A percentile compares a stretch with the other conserved stretches of the same genome.
These are phyloP conservation scores for Merodon equestris DNA, from an alignment of 2,888 invertebrate species.

Conservation along the genomic window DNA sequence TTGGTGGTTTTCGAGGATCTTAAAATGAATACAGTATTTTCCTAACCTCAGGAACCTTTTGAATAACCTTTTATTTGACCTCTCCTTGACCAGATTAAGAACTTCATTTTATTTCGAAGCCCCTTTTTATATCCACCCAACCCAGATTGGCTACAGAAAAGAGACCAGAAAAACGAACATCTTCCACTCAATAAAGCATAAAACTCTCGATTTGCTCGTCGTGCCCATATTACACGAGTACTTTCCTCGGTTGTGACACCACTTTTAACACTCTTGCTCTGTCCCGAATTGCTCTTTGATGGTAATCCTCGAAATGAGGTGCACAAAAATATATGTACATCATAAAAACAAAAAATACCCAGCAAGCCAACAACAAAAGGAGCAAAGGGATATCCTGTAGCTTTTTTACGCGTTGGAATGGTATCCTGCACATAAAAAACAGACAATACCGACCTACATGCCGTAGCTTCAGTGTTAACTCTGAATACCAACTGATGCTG, in stretches of 20 bases:
- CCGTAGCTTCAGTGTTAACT: no score
- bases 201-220: conserved; percentile 38
- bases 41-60: no score
- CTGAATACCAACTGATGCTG: neutral
- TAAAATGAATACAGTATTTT: no score
- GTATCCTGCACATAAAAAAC: conserved; percentile 33
- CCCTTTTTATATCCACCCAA: conserved; percentile 12
- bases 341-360: conserved; percentile 10
- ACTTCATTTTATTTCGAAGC: conserved; percentile 36
- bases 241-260: conserved; percentile 35
- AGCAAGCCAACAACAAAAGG: conserved; percentile 54
- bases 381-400: conserved; percentile 31
- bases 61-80: no score
- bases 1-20: no score
- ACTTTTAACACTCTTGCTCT: conserved; percentile 32
- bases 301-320: conserved; percentile 67
- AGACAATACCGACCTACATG: conserved; percentile 42
- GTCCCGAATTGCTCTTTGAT: conserved; percentile 58
- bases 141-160: conserved; percentile 3
- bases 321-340: conserved; percentile 19
- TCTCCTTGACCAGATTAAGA: conserved; percentile 26
- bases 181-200: conserved; percentile 63
- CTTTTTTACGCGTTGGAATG: conserved; percentile 8
- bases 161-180: conserved; percentile 21
- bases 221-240: conserved; percentile 37